A percentile compares a stretch with the other conserved stretches of the same genome.
These are phyloP conservation scores for Drosophila nigritarsus DNA, from an alignment of 2,888 invertebrate genomes.

Conservation along the genomic window DNA sequence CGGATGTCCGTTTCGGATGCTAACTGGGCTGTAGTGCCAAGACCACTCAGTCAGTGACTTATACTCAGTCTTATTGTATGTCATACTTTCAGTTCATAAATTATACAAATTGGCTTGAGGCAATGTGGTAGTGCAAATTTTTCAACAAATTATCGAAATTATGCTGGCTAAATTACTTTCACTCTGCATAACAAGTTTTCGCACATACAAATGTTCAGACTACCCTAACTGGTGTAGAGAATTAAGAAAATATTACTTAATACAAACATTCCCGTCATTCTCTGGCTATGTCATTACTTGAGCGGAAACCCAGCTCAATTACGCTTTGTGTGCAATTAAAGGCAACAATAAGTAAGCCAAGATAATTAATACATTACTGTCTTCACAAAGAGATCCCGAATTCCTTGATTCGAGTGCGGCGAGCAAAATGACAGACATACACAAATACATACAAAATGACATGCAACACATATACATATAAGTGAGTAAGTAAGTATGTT, in stretches of 20 bases:
- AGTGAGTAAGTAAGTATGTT: not conserved
- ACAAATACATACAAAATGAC: not conserved
- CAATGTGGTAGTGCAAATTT: constrained; percentile 4
- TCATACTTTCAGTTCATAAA: constrained; percentile 7
- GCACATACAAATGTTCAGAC: not conserved
- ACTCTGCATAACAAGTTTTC: not conserved
- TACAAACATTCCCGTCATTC: constrained; percentile 10
- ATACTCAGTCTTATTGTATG: not conserved
- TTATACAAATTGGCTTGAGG: not conserved
- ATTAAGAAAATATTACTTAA: not conserved
- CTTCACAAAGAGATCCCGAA: constrained; percentile 17
- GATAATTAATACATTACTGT: constrained; percentile 51
- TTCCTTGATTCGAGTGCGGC: constrained; percentile 3
- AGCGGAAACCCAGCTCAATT: constrained; percentile 38
- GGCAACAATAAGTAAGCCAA: constrained; percentile 40
- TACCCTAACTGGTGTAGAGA: not conserved
- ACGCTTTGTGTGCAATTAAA: constrained; percentile 37
- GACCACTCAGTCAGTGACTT: not conserved
- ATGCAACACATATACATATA: not conserved
- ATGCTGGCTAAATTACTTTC: not conserved
- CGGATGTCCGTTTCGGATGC: constrained; percentile 21
- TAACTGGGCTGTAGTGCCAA: not conserved
- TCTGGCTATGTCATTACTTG: constrained; percentile 6
- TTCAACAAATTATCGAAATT: not conserved
- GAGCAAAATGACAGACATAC: constrained; percentile 13